These are phyloP conservation scores for Cryptoprocta ferox DNA, from an alignment of 2,797 vertebrate genomes.

Conservation along the genomic window DNA sequence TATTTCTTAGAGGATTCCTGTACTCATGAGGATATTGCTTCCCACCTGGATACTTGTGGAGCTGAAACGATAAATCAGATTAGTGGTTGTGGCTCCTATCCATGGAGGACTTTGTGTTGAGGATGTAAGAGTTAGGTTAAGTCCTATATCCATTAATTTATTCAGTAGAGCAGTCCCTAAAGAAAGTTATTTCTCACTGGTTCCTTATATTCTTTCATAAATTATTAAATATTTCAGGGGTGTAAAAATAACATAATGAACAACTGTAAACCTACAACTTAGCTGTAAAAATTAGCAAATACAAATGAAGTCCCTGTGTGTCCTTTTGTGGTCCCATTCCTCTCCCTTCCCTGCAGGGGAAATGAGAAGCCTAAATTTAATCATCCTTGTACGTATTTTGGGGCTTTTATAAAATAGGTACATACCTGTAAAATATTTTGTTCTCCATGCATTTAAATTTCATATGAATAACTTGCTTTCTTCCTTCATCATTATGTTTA, in stretches of 20 bases:
- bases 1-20: constrained; percentile 62
- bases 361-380: background rate
- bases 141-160: background rate
- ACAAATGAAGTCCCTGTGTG: background rate
- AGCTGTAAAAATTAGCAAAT: constrained; percentile 60
- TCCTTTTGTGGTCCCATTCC: background rate
- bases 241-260: constrained; percentile 14
- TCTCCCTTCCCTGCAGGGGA: background rate
- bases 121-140: background rate
- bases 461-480: constrained; percentile 14
- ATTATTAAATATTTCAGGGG: constrained; percentile 40
- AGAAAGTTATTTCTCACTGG: background rate
- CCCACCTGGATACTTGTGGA: constrained; percentile 74
- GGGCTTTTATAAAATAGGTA: background rate
- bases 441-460: background rate
- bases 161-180: background rate
- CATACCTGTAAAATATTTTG: background rate
- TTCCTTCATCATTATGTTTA: constrained; percentile 1
- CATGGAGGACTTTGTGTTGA: constrained; percentile 21
- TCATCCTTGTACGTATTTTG: background rate
- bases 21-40: constrained; percentile 64
- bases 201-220: constrained; percentile 29
- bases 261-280: background rate
- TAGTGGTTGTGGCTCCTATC: background rate
- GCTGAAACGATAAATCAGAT: constrained; percentile 77